Evolutionary conservation across 2,888 invertebrate species (phyloP).

Genomic region (Drosophila nr. perissopoda): DNA sequence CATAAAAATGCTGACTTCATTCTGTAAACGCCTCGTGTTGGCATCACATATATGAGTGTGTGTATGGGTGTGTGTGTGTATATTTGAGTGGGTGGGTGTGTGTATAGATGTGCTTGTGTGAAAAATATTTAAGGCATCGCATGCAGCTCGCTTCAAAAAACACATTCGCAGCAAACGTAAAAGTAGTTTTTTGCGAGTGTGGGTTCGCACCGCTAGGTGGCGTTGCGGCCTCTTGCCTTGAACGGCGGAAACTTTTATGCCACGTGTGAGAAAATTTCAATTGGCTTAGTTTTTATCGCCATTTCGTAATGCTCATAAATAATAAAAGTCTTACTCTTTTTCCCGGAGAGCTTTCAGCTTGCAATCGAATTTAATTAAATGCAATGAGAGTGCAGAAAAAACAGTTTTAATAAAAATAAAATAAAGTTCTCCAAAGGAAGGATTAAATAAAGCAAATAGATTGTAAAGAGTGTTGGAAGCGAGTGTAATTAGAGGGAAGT

Average conservation of each 20-base stretch:
- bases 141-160: conserved; percentile 40
- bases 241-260: conserved; percentile 46
- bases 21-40: conserved; percentile 62
- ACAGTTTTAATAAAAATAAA: conserved; percentile 6
- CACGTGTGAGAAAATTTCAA: conserved; percentile 67
- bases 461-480: background rate
- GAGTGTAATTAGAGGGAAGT: background rate
- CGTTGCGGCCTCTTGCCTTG: conserved; percentile 39
- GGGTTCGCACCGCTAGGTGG: conserved; percentile 44
- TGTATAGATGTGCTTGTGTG: conserved; percentile 8
- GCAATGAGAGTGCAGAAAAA: conserved; percentile 25
- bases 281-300: conserved; percentile 61
- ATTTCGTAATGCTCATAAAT: conserved; percentile 44
- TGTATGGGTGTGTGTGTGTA: background rate
- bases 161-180: conserved; percentile 30
- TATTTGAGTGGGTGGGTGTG: background rate
- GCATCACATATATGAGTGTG: conserved; percentile 15
- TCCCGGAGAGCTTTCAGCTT: background rate
- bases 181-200: conserved; percentile 35
- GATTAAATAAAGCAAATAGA: conserved; percentile 35
- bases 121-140: conserved; percentile 54
- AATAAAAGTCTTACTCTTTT: conserved; percentile 34
- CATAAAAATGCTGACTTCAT: conserved; percentile 74
- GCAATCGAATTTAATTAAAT: conserved; percentile 48
- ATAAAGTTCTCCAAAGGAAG: conserved; percentile 11